A percentile compares a stretch with the other conserved stretches of the same genome.
Evolutionary conservation across 2,888 invertebrate genomes (phyloP).

Genomic region (Cancer borealis): DNA sequence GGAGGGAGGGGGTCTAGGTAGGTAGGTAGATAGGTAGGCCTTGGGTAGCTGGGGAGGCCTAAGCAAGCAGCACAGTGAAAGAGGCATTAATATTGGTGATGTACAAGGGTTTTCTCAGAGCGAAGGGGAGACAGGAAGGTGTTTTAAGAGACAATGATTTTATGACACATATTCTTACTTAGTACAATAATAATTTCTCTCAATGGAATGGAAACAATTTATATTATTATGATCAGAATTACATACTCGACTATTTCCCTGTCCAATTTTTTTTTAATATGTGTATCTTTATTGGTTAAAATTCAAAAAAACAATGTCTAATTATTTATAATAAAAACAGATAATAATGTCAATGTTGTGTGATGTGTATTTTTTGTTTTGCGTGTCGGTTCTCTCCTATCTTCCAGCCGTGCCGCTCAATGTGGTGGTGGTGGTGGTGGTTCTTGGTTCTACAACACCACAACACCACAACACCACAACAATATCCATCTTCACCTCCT

Average conservation of each 20-base stretch:
- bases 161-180: background rate
- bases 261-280: background rate
- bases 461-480: background rate
- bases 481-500: background rate
- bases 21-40: background rate
- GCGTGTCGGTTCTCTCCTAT: background rate
- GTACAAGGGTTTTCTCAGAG: conserved; percentile 10
- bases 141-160: background rate
- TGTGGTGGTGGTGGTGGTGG: background rate
- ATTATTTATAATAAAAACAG: conserved; percentile 38
- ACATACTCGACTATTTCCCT: background rate
- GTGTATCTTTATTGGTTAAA: background rate
- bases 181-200: background rate
- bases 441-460: background rate
- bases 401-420: background rate
- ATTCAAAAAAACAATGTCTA: background rate
- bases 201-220: background rate
- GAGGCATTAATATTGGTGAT: conserved; percentile 3
- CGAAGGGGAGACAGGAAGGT: background rate
- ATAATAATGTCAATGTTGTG: conserved; percentile 53
- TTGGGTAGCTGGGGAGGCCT: background rate
- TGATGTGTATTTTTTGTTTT: conserved; percentile 51
- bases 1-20: background rate
- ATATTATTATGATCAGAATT: background rate
- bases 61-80: background rate